phyloP scores from a whole-genome alignment of 23 tunicate genomes.

The Halocynthia aurantium region DNA sequence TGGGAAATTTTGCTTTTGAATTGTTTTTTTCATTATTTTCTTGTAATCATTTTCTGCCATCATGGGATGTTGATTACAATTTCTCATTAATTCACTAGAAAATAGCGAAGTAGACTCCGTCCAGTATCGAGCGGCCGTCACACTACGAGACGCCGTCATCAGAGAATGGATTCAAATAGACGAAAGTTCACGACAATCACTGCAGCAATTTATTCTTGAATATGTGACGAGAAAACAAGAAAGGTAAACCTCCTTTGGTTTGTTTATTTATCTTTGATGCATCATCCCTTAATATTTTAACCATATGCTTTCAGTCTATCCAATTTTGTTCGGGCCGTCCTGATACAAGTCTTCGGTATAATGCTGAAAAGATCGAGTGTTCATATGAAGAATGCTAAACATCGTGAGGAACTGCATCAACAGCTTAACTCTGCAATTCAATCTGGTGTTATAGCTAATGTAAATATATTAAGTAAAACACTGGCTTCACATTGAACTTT shows the following conservation, averaged over 20 bases:
- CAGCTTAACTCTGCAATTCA: constrained; percentile 27
- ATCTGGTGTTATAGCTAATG: constrained; percentile 11
- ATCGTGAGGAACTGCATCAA: constrained; percentile 30
- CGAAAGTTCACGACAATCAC: constrained; percentile 1
- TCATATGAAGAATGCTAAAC: constrained; percentile 14
- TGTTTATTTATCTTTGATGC: no score
- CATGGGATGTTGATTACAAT: no score
- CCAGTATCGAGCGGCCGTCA: constrained; percentile 52
- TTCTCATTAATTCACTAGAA: constrained; percentile 8
- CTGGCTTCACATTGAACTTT: no score
- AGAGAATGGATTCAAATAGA: constrained; percentile 51
- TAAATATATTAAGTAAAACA: no score
- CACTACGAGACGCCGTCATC: constrained; percentile 51
- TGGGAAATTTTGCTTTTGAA: not conserved
- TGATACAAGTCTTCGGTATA: constrained; percentile 45
- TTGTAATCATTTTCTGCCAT: no score
- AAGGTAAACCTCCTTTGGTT: no score
- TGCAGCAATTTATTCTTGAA: constrained; percentile 48
- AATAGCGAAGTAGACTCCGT: constrained; percentile 25
- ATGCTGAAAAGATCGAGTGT: constrained; percentile 61
- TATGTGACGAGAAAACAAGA: constrained; percentile 13
- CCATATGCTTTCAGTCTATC: constrained; percentile 14
- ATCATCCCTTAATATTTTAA: no score
- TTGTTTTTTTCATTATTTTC: no score
- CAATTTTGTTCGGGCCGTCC: constrained; percentile 38